phyloP scores from a whole-genome alignment of 2,797 vertebrate genomes.

The Chloroceryle amazona region DNA sequence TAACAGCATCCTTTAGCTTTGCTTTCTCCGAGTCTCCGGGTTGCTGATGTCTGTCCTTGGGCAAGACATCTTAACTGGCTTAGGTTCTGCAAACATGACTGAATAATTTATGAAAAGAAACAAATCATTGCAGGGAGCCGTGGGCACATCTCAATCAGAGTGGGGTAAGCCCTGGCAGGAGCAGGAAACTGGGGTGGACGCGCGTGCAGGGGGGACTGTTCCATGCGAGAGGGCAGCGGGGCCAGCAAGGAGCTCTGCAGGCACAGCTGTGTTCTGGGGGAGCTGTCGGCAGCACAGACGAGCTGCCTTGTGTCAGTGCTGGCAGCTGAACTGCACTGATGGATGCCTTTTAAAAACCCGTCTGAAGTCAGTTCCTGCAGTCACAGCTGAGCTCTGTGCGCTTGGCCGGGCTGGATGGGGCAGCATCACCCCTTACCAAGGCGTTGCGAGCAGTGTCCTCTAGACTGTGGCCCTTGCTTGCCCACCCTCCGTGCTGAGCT shows the following conservation, averaged over 20 bases:
- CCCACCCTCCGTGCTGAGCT: not conserved
- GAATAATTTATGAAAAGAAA: not conserved
- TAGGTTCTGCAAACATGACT: not conserved
- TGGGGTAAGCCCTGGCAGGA: not conserved
- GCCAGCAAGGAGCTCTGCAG: not conserved
- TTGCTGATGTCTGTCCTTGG: not conserved
- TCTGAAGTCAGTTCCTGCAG: not conserved
- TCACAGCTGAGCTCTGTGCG: not conserved
- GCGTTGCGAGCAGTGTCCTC: accelerated
- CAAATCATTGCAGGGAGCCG: accelerated
- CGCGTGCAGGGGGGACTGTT: not conserved
- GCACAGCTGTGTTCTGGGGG: not conserved
- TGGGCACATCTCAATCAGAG: accelerated
- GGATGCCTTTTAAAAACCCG: not conserved
- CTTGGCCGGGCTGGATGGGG: not conserved
- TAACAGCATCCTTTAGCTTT: not conserved
- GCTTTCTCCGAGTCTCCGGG: not conserved
- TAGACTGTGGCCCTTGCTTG: not conserved
- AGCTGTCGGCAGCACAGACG: not conserved
- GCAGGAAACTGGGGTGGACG: accelerated
- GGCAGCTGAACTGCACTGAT: not conserved
- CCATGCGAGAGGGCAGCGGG: not conserved
- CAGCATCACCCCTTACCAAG: not conserved
- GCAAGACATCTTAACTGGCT: not conserved
- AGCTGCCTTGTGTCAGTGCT: not conserved